Percentiles rank a stretch among this genome's conserved stretches.
Evolutionary conservation across 2,797 vertebrate genomes (phyloP).

Genomic region (Galaxias olidus): DNA sequence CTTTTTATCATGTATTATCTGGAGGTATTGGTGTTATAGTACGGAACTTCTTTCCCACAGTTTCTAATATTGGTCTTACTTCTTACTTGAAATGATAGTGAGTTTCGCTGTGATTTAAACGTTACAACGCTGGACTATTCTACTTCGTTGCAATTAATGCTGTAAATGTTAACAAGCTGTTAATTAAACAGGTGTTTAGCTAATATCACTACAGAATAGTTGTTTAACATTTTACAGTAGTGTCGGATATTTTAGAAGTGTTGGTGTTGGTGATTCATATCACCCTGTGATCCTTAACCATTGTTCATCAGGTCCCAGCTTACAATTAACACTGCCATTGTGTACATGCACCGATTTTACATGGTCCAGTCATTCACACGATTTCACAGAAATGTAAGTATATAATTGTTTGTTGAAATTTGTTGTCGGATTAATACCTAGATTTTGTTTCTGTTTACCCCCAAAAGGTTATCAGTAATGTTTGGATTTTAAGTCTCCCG

Average conservation of each 20-base stretch:
- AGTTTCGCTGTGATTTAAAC: too few species aligned
- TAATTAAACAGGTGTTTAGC: background rate
- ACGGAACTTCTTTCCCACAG: too few species aligned
- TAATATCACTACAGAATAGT: background rate
- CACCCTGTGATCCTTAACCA: conserved; percentile 69
- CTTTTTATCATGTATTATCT: too few species aligned
- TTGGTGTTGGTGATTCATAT: too few species aligned
- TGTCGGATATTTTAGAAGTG: background rate
- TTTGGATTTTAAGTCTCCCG: background rate
- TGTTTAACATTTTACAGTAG: background rate
- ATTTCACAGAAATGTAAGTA: conserved; percentile 91
- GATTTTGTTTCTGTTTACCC: too few species aligned
- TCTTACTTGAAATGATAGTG: too few species aligned
- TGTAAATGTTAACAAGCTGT: too few species aligned
- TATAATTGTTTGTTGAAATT: background rate
- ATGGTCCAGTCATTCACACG: conserved; percentile 95
- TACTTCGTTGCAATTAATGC: too few species aligned
- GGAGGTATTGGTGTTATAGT: too few species aligned
- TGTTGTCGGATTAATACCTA: background rate
- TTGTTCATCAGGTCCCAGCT: conserved; percentile 82
- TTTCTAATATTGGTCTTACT: too few species aligned
- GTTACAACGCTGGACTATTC: too few species aligned
- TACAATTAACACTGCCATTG: conserved; percentile 93
- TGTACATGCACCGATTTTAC: conserved; percentile 97
- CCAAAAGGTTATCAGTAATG: background rate